phyloP scores from a whole-genome alignment of 2,113 vertebrate species.

The Microtus montanus region DNA sequence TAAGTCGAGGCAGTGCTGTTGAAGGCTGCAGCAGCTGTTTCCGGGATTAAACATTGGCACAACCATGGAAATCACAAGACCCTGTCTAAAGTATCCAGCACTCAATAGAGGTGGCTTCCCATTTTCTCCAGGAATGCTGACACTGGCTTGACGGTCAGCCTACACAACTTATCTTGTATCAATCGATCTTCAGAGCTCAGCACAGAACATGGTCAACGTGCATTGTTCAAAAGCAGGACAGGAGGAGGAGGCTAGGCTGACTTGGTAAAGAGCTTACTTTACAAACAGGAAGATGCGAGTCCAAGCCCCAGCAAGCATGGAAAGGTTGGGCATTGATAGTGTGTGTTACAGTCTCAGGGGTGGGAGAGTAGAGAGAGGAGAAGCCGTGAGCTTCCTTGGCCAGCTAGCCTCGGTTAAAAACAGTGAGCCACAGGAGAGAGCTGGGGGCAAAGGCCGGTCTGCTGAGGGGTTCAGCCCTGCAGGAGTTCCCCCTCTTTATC shows the following conservation, averaged over 20 bases:
- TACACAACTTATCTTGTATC: background rate
- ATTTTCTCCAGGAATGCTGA: rapidly evolving
- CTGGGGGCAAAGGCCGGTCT: no score
- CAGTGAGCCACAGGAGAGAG: no score
- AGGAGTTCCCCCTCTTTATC: no score
- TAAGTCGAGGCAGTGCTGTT: no score
- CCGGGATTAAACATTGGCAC: no score
- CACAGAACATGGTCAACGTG: background rate
- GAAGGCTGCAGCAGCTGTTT: no score
- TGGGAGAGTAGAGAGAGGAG: background rate
- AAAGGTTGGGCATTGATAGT: no score
- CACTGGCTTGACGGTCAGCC: background rate
- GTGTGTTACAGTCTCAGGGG: no score
- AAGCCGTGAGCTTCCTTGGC: no score
- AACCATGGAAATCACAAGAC: background rate
- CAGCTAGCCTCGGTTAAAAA: background rate
- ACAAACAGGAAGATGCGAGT: background rate
- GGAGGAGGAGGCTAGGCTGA: no score
- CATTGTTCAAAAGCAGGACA: background rate
- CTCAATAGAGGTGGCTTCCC: rapidly evolving
- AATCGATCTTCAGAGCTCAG: background rate
- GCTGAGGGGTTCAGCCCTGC: no score
- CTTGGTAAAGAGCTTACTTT: background rate
- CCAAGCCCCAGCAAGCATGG: background rate
- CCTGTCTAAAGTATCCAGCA: rapidly evolving